A percentile compares a stretch with the other conserved stretches of the same genome.
Evolutionary conservation across 1,140 invertebrate genomes (phyloP).

Genomic region (Penaeus chinensis): DNA sequence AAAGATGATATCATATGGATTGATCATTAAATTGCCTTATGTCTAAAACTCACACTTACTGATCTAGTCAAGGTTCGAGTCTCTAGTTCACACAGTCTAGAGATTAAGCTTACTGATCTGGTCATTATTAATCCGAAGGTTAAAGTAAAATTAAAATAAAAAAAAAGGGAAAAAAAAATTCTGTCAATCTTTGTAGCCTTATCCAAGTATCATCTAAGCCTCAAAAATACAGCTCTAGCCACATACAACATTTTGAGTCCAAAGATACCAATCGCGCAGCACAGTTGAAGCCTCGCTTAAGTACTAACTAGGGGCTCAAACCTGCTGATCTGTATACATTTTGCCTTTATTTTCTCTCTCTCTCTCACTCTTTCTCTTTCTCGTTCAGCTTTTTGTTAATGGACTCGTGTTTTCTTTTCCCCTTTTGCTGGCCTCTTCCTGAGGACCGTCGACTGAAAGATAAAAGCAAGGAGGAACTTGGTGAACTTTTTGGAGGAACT

Average conservation of each 20-base stretch:
- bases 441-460: constrained; percentile 53
- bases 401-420: constrained; percentile 59
- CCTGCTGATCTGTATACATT: constrained; percentile 25
- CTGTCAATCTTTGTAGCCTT: constrained; percentile 29
- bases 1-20: constrained; percentile 37
- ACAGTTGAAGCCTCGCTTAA: constrained; percentile 43
- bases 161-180: background rate
- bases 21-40: constrained; percentile 37
- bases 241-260: constrained; percentile 33
- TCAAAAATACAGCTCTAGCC: constrained; percentile 36
- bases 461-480: background rate
- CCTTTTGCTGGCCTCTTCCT: constrained; percentile 54
- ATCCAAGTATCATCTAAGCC: constrained; percentile 23
- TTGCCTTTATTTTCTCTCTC: too few relatives aligned
- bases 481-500: constrained; percentile 8
- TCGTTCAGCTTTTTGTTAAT: constrained; percentile 51
- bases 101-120: constrained; percentile 22
- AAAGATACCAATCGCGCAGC: constrained; percentile 43
- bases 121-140: constrained; percentile 24
- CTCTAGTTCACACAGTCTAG: constrained; percentile 19
- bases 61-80: constrained; percentile 34
- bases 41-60: constrained; percentile 30
- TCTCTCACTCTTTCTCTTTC: constrained; percentile 7
- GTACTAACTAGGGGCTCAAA: constrained; percentile 49
- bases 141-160: background rate